Percentiles rank a stretch among this genome's conserved stretches.
Conservation (phyloP, 2,113 vertebrate genomes). For the Martes martes region DNA sequence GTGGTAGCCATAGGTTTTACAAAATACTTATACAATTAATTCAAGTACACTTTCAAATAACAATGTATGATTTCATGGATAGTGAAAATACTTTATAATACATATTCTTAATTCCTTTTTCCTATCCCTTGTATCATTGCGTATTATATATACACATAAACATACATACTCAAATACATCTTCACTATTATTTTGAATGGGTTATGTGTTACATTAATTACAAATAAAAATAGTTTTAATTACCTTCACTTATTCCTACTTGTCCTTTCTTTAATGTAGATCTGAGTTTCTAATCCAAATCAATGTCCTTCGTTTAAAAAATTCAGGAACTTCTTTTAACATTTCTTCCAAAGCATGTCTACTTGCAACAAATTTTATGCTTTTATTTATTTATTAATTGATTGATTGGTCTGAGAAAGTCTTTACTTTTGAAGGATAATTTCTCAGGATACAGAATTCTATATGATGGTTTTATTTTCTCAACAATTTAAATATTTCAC, state of each 20-base stretch:
- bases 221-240: neutral
- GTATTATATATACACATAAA: neutral
- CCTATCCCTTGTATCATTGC: neutral
- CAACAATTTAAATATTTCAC: neutral
- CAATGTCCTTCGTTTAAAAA: too few relatives aligned
- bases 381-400: too few relatives aligned
- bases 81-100: neutral
- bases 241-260: neutral
- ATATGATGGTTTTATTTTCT: neutral
- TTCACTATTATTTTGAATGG: neutral
- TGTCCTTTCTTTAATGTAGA: neutral
- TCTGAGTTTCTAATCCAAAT: neutral
- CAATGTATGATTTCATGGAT: neutral
- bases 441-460: neutral
- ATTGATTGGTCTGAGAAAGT: neutral
- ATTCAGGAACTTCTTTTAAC: neutral
- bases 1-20: neutral
- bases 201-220: neutral
- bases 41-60: neutral
- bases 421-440: neutral
- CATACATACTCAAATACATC: neutral
- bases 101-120: neutral
- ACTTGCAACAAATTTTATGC: neutral
- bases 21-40: neutral
- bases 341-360: neutral